Base-by-base conservation (phyloP, 2,113 vertebrate species). In the Hippopotamus amphibius region DNA sequence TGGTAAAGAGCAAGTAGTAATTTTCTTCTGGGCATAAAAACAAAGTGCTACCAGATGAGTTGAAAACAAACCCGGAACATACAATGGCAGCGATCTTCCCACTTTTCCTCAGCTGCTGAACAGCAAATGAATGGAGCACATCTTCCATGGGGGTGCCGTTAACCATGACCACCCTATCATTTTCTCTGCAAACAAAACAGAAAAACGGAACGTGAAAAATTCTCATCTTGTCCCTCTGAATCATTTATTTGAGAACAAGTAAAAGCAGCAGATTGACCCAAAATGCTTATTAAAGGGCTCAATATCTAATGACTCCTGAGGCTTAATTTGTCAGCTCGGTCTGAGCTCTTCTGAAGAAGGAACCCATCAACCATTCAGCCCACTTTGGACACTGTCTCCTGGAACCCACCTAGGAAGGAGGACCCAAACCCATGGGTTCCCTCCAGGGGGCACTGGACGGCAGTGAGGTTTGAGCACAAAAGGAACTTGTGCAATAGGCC, bases 51-150 rank as follows among this genome's bases (percentile, higher is more conserved):
- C 0, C 2, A 90, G 81, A 16, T 26, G 1, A 82, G 63, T 13
- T 6, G n/a, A 83, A 87, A 33, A 17, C 57, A 50, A 90, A 88
- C 41, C 59, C 41, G 5, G 74, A 85, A 99, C 99, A 99, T 98
- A 99, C 99, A 84, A 99, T 99, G 97, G 99, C 99, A 43, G 99
- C 99, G 0, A 99, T 98, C 99, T 99, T 99, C 63, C 99, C 99
- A 94, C 99, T 99, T 97, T 99, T 99, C 93, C 99, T 99, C 96
- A 99, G 99, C 76, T 99, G 99, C 53, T 99, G 99, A 1, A 99
- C 99, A 1, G 99, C 99, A 59, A 99, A 99, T 21, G 99, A 99
- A 98, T 99, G 99, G 11, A 98, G 97, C 55, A 99, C 99, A 0
- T 99, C 99, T 30, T 99, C 99, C 99, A 99, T 99, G 12, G 99